A percentile compares a stretch with the other conserved stretches of the same genome.
Evolutionary conservation across 2,113 vertebrate genomes (phyloP).

Genomic region (Atrichornis clamosus): DNA sequence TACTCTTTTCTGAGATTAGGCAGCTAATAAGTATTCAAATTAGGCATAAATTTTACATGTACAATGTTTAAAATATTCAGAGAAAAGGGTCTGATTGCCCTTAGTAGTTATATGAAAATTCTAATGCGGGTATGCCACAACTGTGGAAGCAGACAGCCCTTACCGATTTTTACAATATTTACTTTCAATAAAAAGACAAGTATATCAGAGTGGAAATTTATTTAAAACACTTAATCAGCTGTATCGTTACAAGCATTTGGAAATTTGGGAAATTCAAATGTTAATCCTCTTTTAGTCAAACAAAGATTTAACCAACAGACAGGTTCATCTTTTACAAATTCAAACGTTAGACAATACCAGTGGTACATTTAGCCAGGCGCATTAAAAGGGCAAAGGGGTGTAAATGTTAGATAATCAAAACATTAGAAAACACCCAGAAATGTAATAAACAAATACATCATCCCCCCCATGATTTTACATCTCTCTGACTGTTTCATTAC

Average conservation of each 20-base stretch:
- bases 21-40: conserved; percentile 99
- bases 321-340: conserved; percentile 63
- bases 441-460: conserved; percentile 46
- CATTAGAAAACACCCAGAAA: conserved; percentile 45
- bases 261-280: conserved; percentile 55
- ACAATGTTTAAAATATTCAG: conserved; percentile 99
- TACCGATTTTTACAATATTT: conserved; percentile 72
- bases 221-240: conserved; percentile 61
- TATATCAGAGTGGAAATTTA: conserved; percentile 49
- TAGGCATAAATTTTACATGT: conserved; percentile 99
- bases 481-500: conserved; percentile 38
- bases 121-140: conserved; percentile 80
- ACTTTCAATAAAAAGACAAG: conserved; percentile 47
- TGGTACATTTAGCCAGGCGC: conserved; percentile 29
- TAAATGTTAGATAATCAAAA: conserved; percentile 41
- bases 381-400: conserved; percentile 53
- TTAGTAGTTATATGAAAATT: conserved; percentile 95
- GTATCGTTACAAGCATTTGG: conserved; percentile 46
- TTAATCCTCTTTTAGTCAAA: conserved; percentile 59
- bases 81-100: conserved; percentile 93
- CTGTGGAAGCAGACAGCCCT: conserved; percentile 71
- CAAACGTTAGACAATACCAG: conserved; percentile 51
- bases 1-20: conserved; percentile 88
- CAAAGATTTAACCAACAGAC: conserved; percentile 59
- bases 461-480: not conserved